Evolutionary conservation across 1,140 invertebrate genomes (phyloP), one percentile per base, ranked within the genome.

Genomic region (Tetragonula clypearis): DNA sequence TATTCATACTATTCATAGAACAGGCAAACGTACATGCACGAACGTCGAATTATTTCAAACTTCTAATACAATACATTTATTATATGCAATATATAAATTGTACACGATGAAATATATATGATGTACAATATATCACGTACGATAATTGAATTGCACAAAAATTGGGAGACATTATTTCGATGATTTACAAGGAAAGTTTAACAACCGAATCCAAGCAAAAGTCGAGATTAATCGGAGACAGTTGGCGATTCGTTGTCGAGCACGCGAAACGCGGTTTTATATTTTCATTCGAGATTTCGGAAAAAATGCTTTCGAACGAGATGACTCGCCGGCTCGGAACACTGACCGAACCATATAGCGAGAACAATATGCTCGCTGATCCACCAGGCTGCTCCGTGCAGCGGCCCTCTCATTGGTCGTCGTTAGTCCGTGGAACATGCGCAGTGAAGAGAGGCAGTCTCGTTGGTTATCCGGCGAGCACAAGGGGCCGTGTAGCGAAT

Each of bases 321-420:
- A 17, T 4, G 62, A 75, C 68, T 73, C 69, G 77, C 68, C 30
- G 62, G 6, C 55, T 71, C 58, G n/a, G 8, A 41, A 78, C 30
- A 58, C 65, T 49, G 35, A 30, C 19, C 35, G 11, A 72, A 35
- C 14, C 35, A 53, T 72, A 26, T 30, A 76, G 35, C 35, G 76
- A 79, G 30, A 68, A 66, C 84, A 86, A 82, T 87, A 85, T 78
- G 77, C n/a, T 76, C 79, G 55, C 82, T 73, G 41, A 73, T 73
- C 79, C 49, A 53, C 14, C 80, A 82, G 23, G 71, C 55, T 74
- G 78, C 30, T 62, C 41, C 79, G 56, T 30, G 41, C 41, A 23
- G 5, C 66, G 58, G 2, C 8, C 8, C 30, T 5, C 23, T 12
- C 41, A 89, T 83, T 79, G 79, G 83, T 62, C 49, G 17, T 58